Conservation (phyloP, 2,888 invertebrate genomes). For the Nezara viridula region DNA sequence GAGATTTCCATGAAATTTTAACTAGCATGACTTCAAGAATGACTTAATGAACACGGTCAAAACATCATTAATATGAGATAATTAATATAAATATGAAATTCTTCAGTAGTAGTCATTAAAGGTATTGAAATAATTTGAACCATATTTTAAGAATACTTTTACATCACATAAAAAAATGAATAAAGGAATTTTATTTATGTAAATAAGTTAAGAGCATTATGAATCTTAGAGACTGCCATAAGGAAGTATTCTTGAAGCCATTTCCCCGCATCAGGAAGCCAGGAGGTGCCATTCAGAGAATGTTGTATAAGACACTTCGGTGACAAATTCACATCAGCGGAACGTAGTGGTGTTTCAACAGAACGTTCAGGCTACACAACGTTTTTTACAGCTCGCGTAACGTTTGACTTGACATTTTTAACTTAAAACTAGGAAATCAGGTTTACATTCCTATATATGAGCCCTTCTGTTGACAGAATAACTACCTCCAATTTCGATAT, state of each 20-base stretch:
- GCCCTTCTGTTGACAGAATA: too few species aligned
- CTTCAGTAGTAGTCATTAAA: too few species aligned
- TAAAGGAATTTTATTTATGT: background rate
- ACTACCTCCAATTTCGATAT: too few species aligned
- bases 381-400: background rate
- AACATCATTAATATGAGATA: too few species aligned
- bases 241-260: background rate
- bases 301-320: background rate
- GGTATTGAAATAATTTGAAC: too few species aligned
- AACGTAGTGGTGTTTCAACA: background rate
- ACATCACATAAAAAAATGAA: too few species aligned
- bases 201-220: background rate
- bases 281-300: background rate
- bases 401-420: slow-evolving; percentile 8
- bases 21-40: too few species aligned
- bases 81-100: too few species aligned
- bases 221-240: background rate
- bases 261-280: slow-evolving; percentile 14
- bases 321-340: slow-evolving; percentile 5
- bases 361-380: background rate
- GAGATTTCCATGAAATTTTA: too few species aligned
- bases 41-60: too few species aligned
- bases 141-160: too few species aligned
- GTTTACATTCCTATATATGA: too few species aligned
- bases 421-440: background rate